A percentile compares a stretch with the other conserved stretches of the same genome.
Conservation (phyloP, 2,113 vertebrate species). For the Gobiocypris rarus region DNA sequence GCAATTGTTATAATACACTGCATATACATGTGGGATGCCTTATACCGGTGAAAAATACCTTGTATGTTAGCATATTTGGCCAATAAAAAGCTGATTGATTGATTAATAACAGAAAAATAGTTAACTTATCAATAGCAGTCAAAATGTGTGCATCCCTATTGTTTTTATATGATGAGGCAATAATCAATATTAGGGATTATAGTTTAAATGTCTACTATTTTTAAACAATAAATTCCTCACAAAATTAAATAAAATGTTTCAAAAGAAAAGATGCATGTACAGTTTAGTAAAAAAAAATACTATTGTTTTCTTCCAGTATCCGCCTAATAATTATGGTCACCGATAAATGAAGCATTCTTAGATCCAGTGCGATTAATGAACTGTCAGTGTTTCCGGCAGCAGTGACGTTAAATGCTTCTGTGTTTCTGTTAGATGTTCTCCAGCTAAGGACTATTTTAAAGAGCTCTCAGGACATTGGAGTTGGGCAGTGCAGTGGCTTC, state of each 20-base stretch:
- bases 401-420: background rate
- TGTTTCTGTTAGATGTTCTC: conserved; percentile 82
- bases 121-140: no score
- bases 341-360: background rate
- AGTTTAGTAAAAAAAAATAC: background rate
- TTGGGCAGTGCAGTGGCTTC: conserved; percentile 98
- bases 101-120: no score
- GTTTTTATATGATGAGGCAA: no score
- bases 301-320: background rate
- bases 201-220: background rate
- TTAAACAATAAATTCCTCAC: background rate
- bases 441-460: conserved; percentile 98
- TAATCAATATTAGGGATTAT: background rate
- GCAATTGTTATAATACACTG: no score
- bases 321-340: no score
- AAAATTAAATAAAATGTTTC: no score
- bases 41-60: no score
- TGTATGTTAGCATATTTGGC: no score
- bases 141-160: no score
- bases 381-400: background rate
- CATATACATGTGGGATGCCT: no score
- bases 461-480: conserved; percentile 98
- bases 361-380: background rate
- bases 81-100: no score
- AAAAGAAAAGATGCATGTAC: background rate